These are phyloP conservation scores for Hylaeus anthracinus DNA, from an alignment of 1,140 invertebrate species.

Conservation along the genomic window DNA sequence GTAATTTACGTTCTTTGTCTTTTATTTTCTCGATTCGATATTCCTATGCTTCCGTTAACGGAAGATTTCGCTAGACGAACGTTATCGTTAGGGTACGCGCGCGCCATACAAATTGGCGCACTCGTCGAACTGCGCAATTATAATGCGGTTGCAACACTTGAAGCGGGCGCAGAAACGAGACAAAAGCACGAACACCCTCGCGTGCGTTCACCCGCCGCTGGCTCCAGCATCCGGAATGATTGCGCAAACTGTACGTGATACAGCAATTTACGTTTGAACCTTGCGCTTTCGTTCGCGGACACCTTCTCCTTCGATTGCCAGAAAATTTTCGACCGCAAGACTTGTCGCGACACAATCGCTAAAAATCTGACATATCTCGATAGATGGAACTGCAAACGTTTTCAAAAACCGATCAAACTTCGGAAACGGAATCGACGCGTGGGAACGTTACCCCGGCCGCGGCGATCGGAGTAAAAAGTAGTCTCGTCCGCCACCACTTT, in stretches of 20 bases:
- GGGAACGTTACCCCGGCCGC: too few species aligned
- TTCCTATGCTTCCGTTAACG: too few species aligned
- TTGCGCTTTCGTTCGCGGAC: slow-evolving; percentile 30
- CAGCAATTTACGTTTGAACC: slow-evolving; percentile 27
- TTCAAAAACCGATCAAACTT: neutral
- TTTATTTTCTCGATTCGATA: too few species aligned
- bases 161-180: slow-evolving; percentile 31
- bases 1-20: too few species aligned
- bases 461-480: neutral
- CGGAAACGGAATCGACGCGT: neutral
- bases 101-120: slow-evolving; percentile 16
- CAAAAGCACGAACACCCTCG: slow-evolving; percentile 38
- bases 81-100: neutral
- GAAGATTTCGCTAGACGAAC: slow-evolving; percentile 5
- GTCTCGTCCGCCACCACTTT: slow-evolving; percentile 63
- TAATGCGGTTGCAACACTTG: slow-evolving; percentile 32
- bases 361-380: too few species aligned
- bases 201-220: slow-evolving; percentile 28
- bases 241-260: slow-evolving; percentile 32
- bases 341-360: neutral
- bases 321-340: too few species aligned
- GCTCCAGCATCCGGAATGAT: slow-evolving; percentile 14
- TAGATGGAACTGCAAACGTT: too few species aligned
- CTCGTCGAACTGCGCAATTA: slow-evolving; percentile 8
- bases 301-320: neutral